Conservation (phyloP, 2,888 invertebrate genomes). For the Chirona hameri region DNA sequence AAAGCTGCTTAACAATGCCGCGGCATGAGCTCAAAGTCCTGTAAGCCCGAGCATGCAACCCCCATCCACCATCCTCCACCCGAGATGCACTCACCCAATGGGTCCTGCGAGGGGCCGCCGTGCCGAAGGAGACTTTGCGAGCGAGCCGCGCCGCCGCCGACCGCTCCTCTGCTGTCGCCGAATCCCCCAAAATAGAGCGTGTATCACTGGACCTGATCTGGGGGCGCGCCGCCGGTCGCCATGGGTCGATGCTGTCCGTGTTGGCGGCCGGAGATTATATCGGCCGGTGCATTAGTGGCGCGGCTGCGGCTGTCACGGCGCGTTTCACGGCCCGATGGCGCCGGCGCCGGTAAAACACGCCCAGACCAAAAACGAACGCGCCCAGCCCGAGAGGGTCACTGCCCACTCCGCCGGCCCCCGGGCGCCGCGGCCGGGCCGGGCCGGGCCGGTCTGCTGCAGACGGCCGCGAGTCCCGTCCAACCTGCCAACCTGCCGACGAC, state of each 20-base stretch:
- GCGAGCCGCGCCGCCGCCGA: not conserved
- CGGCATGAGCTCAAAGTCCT: too few relatives aligned
- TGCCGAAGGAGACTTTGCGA: not conserved
- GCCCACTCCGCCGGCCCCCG: not conserved
- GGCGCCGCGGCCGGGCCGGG: too few relatives aligned
- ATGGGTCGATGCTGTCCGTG: not conserved
- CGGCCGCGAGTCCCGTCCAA: too few relatives aligned
- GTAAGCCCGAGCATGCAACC: too few relatives aligned
- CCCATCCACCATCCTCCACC: too few relatives aligned
- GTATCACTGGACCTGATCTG: not conserved
- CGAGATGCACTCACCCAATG: too few relatives aligned
- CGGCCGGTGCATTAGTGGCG: not conserved
- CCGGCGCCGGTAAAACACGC: slow-evolving; percentile 1
- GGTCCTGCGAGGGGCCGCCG: not conserved
- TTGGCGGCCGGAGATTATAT: not conserved
- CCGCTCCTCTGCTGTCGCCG: not conserved
- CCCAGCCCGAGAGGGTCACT: not conserved
- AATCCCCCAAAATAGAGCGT: slow-evolving; percentile 1
- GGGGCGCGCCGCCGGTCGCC: not conserved
- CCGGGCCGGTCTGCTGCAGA: too few relatives aligned
- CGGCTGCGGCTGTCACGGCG: not conserved
- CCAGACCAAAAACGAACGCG: not conserved
- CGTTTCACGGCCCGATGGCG: not conserved
- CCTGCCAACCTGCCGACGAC: too few relatives aligned
- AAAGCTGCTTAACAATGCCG: too few relatives aligned